Evolutionary conservation across 2,113 vertebrate genomes (phyloP).

Genomic region (Lophochroa leadbeateri): DNA sequence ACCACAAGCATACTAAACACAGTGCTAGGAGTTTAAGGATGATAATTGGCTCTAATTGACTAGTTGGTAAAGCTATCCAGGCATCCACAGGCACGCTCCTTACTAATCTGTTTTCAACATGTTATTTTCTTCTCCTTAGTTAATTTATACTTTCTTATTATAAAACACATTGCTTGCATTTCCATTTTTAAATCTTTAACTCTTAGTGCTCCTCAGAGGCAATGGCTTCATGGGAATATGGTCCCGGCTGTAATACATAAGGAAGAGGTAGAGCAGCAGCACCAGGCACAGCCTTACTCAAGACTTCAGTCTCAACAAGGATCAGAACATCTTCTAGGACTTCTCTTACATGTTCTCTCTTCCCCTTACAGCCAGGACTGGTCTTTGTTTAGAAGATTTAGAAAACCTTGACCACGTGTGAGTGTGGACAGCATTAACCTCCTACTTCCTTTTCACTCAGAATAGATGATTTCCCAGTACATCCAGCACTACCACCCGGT

Average conservation of each 20-base stretch:
- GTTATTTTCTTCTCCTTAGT: constrained; percentile 30
- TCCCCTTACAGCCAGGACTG: not conserved
- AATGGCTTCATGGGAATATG: not conserved
- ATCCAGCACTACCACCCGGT: not conserved
- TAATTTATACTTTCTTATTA: constrained; percentile 16
- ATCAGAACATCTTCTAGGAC: not conserved
- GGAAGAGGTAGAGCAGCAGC: not conserved
- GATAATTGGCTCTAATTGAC: constrained; percentile 59
- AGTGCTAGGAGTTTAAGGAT: not conserved
- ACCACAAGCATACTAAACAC: constrained; percentile 32
- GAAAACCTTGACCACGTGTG: not conserved
- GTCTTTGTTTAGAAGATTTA: not conserved
- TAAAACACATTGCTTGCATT: constrained; percentile 17
- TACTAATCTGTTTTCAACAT: constrained; percentile 33
- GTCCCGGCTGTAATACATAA: not conserved
- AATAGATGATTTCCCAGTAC: not conserved
- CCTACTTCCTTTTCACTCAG: not conserved
- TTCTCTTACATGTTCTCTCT: not conserved
- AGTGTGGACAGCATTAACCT: not conserved
- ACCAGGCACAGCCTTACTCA: not conserved
- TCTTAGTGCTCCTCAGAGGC: not conserved
- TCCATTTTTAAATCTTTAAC: not conserved
- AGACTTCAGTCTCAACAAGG: not conserved
- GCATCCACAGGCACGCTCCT: not conserved
- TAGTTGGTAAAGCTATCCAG: constrained; percentile 38